These are phyloP conservation scores for Parnassius mnemosyne DNA, from an alignment of 2,888 invertebrate genomes.

Conservation along the genomic window DNA sequence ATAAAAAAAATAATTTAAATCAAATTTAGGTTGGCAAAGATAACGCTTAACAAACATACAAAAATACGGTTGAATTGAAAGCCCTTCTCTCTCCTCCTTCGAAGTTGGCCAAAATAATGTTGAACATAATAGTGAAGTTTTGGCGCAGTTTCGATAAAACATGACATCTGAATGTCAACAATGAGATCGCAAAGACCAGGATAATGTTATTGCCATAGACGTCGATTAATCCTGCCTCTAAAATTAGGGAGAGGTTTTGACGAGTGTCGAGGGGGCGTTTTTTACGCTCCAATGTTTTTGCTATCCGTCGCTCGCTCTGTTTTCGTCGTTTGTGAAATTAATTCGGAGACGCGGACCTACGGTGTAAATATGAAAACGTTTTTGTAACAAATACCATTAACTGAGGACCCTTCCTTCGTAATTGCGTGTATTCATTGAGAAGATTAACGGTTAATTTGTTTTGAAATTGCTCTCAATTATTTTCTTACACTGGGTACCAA, in stretches of 20 bases:
- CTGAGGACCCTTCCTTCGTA: constrained; percentile 12
- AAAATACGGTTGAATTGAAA: no score
- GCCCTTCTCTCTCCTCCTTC: no score
- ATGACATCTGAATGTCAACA: background rate
- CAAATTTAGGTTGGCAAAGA: no score
- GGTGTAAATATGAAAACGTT: constrained; percentile 12
- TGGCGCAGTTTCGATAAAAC: no score
- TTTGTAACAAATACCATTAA: constrained; percentile 14
- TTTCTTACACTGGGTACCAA: background rate
- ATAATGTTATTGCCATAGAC: constrained; percentile 39
- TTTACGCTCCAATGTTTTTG: constrained; percentile 32
- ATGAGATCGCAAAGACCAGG: constrained; percentile 18
- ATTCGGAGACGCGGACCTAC: constrained; percentile 26
- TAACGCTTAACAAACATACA: no score
- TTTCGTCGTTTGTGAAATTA: constrained; percentile 32
- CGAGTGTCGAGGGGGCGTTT: constrained; percentile 23
- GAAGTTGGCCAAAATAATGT: no score
- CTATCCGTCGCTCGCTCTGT: constrained; percentile 29
- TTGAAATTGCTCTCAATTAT: background rate
- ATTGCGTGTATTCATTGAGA: constrained; percentile 10
- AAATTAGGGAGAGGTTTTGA: constrained; percentile 29
- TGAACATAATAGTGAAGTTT: no score
- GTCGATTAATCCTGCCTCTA: constrained; percentile 43
- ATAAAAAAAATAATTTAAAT: no score
- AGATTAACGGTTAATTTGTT: constrained; percentile 15